phyloP scores from a whole-genome alignment of 2,888 invertebrate species.

The Cephus pygmeus region DNA sequence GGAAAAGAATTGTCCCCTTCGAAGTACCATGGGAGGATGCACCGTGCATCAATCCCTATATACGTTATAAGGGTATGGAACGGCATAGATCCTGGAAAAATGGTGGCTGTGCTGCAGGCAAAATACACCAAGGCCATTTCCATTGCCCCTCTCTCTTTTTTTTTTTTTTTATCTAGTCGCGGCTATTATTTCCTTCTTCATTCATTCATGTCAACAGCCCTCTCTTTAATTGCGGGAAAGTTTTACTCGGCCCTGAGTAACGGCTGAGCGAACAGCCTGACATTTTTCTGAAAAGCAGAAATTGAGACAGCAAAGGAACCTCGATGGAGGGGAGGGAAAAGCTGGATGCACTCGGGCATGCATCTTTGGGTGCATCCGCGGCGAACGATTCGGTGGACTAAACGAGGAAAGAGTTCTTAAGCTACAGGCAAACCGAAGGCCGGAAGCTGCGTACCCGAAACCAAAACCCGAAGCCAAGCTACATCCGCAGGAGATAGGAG shows the following conservation, averaged over 20 bases:
- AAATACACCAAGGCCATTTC: not conserved
- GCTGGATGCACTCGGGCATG: not conserved
- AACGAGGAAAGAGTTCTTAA: not conserved
- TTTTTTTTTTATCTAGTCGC: not conserved
- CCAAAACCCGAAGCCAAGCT: not conserved
- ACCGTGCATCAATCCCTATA: not conserved
- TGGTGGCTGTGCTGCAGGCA: not conserved
- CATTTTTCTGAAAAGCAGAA: not conserved
- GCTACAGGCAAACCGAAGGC: not conserved
- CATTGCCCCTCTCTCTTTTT: not conserved
- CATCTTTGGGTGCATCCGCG: not conserved
- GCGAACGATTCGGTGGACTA: not conserved
- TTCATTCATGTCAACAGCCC: not conserved
- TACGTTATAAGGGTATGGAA: not conserved
- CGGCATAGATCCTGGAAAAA: not conserved
- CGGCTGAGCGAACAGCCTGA: not conserved
- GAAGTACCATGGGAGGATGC: not conserved
- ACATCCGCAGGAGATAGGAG: not conserved
- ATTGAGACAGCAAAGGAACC: not conserved
- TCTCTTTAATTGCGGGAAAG: not conserved
- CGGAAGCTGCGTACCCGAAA: not conserved
- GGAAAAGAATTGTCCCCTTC: constrained; percentile 44
- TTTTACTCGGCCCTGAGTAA: not conserved
- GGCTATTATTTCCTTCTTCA: not conserved
- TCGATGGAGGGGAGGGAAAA: not conserved